Base-by-base conservation (phyloP, 2,797 vertebrate species). In the Sphaeramia orbicularis region DNA sequence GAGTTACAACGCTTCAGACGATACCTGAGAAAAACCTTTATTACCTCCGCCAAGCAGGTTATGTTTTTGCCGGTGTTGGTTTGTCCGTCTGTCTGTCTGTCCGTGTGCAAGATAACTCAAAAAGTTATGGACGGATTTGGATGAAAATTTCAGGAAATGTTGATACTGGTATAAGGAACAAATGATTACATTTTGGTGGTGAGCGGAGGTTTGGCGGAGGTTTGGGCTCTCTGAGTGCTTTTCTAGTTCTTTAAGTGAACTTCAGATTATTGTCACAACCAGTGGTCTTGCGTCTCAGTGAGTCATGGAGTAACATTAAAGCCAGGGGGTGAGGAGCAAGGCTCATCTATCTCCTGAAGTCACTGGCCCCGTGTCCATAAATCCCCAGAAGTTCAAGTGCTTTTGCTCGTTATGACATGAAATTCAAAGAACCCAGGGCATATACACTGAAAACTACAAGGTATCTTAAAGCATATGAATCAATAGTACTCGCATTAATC, bases 361-460 rank as follows among this genome's bases (percentile, higher is more conserved):
- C 67, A 50, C 18, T 1, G 35, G 71, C 60, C 14, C 10, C 14
- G 24, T 3, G 18, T 65, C 64, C 70, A 82, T 87, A 83, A 89
- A 86, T 87, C 77, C 76, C 51, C 1, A 0, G 0, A 15, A 85
- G 63, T 74, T 72, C 71, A 76, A 69, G 45, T 68, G 57, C 56
- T 51, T 64, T 50, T 0, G 4, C 72, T 77, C 18, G 40, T 71
- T 73, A 45, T 41, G 73, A 83, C 4, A 27, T 62, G 41, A 80
- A 78, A 80, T 76, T 77, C 60, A 61, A 84, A 66, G 63, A 87
- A 85, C 88, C 65, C 48, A 30, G 30, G 51, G 67, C 5, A 4
- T 47, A 68, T 64, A 71, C 56, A 71, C 54, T 11, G 2, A 45
- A 57, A 52, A 61, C 45, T 30, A 56, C 47, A n/a, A 43, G 47